phyloP scores from a whole-genome alignment of 1,140 invertebrate species.

The Cydia amplana region DNA sequence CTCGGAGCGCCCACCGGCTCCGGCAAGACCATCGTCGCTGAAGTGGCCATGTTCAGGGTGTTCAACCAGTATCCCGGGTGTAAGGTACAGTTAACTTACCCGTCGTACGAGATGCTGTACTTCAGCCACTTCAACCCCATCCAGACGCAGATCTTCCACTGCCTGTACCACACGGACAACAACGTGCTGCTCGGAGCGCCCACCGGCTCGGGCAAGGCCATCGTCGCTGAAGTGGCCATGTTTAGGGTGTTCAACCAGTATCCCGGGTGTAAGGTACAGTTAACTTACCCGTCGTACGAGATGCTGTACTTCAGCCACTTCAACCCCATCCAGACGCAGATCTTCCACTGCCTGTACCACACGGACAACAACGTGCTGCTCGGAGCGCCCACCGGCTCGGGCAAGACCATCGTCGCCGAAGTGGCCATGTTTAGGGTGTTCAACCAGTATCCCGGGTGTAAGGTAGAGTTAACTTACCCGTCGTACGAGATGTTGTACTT shows the following conservation, averaged over 20 bases:
- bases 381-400: slow-evolving; percentile 98
- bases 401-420: slow-evolving; percentile 99
- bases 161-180: slow-evolving; percentile 95
- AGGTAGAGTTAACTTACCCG: slow-evolving; percentile 80
- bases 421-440: slow-evolving; percentile 98
- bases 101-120: slow-evolving; percentile 90
- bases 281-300: neutral
- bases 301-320: slow-evolving; percentile 90
- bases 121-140: slow-evolving; percentile 99
- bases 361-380: slow-evolving; percentile 96
- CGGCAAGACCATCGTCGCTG: slow-evolving; percentile 99
- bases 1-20: slow-evolving; percentile 99
- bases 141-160: slow-evolving; percentile 99
- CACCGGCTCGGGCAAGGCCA: slow-evolving; percentile 99
- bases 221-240: slow-evolving; percentile 98
- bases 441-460: slow-evolving; percentile 88
- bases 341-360: slow-evolving; percentile 98
- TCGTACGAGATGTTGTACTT: slow-evolving; percentile 78
- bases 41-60: slow-evolving; percentile 97
- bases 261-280: slow-evolving; percentile 89
- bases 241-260: slow-evolving; percentile 94
- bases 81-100: too few relatives aligned
- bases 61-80: slow-evolving; percentile 93
- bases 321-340: slow-evolving; percentile 99
- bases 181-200: slow-evolving; percentile 98